Conservation (phyloP, 1,140 invertebrate species). For the Maniola jurtina region DNA sequence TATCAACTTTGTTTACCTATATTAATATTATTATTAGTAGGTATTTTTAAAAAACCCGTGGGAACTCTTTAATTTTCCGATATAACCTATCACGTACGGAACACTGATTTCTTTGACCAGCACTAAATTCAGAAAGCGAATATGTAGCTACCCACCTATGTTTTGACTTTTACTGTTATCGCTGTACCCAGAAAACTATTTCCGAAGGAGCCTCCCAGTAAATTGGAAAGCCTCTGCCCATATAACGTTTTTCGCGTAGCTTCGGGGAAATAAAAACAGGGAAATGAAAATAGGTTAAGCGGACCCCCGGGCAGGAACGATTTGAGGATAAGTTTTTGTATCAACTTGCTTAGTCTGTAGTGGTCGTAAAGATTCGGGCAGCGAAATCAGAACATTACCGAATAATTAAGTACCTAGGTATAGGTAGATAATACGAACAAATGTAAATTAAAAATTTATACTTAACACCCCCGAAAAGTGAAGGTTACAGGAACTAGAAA, state of each 20-base stretch:
- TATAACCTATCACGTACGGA: too few species aligned
- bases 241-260: constrained; percentile 44
- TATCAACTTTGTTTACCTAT: too few species aligned
- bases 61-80: too few species aligned
- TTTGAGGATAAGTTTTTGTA: constrained; percentile 57
- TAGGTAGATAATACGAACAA: too few species aligned
- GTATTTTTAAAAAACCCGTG: too few species aligned
- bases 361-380: constrained; percentile 24
- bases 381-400: constrained; percentile 8
- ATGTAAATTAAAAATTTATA: too few species aligned
- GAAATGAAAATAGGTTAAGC: constrained; percentile 71
- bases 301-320: constrained; percentile 46
- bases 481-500: too few species aligned
- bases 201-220: constrained; percentile 47
- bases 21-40: too few species aligned
- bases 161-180: constrained; percentile 38
- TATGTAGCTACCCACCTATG: not conserved
- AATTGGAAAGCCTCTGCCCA: constrained; percentile 58
- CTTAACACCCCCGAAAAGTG: too few species aligned
- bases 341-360: constrained; percentile 24
- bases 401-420: not conserved
- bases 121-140: not conserved
- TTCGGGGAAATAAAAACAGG: constrained; percentile 61
- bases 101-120: too few species aligned
- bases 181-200: constrained; percentile 43